phyloP scores from a whole-genome alignment of 1,140 invertebrate genomes.

The Notospermus geniculatus region DNA sequence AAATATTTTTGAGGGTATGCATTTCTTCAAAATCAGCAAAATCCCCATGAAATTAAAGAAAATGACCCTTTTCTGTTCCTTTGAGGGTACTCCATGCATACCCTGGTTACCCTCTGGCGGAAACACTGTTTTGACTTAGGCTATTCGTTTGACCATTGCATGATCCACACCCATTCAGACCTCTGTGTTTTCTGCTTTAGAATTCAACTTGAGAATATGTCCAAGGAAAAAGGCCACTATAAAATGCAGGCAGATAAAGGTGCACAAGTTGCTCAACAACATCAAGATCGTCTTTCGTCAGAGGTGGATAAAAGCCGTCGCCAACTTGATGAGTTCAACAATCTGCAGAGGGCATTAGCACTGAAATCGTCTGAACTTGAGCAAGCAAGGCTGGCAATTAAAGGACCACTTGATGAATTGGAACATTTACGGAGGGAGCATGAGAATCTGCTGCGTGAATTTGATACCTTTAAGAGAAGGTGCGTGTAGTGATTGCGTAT shows the following conservation, averaged over 20 bases:
- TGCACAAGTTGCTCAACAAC: conserved; percentile 26
- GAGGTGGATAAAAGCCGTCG: conserved; percentile 34
- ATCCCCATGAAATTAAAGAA: no score
- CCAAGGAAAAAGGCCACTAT: conserved; percentile 27
- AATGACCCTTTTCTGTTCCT: no score
- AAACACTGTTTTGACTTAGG: no score
- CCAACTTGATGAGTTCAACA: conserved; percentile 33
- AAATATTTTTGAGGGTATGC: no score
- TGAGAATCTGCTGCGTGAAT: conserved; percentile 33
- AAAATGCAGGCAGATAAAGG: conserved; percentile 34
- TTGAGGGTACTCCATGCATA: no score
- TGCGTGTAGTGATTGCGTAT: conserved; percentile 11
- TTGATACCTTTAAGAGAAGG: conserved; percentile 35
- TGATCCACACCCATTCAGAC: no score
- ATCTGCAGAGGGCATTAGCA: conserved; percentile 26
- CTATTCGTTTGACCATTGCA: no score
- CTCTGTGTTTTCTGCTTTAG: conserved; percentile 16
- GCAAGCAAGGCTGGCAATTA: conserved; percentile 17
- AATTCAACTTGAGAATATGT: conserved; percentile 27
- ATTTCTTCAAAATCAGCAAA: no score
- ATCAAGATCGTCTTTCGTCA: conserved; percentile 34
- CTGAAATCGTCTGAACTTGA: conserved; percentile 28
- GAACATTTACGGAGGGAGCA: conserved; percentile 28
- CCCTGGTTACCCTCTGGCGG: no score
- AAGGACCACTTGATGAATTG: conserved; percentile 24